phyloP scores from a whole-genome alignment of 2,888 invertebrate species.

The Diarsia brunnea region DNA sequence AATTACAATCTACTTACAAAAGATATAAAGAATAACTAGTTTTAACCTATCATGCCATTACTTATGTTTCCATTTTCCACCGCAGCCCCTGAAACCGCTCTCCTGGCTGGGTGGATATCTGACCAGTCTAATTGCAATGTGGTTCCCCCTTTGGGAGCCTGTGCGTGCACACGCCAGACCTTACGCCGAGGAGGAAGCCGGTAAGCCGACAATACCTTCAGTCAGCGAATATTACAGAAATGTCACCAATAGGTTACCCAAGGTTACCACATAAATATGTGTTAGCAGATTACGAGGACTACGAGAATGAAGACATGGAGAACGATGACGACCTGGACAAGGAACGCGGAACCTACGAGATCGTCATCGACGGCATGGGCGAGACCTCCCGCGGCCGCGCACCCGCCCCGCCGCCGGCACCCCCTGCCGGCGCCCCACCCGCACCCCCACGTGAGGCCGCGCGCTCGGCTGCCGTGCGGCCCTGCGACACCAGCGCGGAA shows the following conservation, averaged over 20 bases:
- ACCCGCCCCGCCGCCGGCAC: conserved; percentile 79
- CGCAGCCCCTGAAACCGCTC: conserved; percentile 90
- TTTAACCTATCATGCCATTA: not conserved
- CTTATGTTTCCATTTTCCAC: conserved; percentile 44
- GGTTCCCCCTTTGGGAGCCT: conserved; percentile 88
- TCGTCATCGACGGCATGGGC: conserved; percentile 83
- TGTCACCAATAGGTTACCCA: not conserved
- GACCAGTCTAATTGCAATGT: conserved; percentile 85
- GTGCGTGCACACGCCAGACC: conserved; percentile 80
- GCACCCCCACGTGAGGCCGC: conserved; percentile 90
- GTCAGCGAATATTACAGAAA: not conserved
- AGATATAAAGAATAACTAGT: not conserved
- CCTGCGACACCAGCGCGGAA: conserved; percentile 97
- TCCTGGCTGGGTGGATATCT: conserved; percentile 90
- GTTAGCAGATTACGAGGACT: conserved; percentile 85
- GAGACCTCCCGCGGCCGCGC: conserved; percentile 80
- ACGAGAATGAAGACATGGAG: conserved; percentile 84
- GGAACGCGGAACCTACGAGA: conserved; percentile 87
- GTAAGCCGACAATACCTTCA: conserved; percentile 68
- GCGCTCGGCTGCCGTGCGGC: conserved; percentile 92
- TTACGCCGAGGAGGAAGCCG: conserved; percentile 89
- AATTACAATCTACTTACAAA: not conserved
- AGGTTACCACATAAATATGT: not conserved
- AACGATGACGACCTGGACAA: conserved; percentile 82
- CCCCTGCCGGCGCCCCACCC: conserved; percentile 84